phyloP scores from a whole-genome alignment of 2,113 vertebrate genomes.

The Acanthisitta chloris region DNA sequence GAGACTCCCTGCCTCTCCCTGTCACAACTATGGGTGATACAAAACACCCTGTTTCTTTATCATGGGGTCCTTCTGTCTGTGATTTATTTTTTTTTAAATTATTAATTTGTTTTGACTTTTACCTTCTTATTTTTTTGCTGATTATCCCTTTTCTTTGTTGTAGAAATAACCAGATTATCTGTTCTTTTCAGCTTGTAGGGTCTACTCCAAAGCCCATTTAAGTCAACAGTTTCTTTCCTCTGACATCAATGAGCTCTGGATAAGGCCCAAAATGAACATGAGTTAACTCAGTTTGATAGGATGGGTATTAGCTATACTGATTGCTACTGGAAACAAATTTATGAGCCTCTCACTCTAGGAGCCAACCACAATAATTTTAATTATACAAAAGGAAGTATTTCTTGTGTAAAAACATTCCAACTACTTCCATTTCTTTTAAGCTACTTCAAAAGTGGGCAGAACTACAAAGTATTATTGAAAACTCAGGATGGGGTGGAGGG shows the following conservation, averaged over 20 bases:
- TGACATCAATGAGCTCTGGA: slow-evolving; percentile 43
- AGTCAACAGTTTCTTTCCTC: slow-evolving; percentile 39
- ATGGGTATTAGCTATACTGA: slow-evolving; percentile 16
- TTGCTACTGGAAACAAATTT: slow-evolving; percentile 55
- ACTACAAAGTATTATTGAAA: slow-evolving; percentile 60
- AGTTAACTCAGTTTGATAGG: slow-evolving; percentile 14
- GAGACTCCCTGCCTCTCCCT: background rate
- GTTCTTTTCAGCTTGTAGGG: slow-evolving; percentile 21
- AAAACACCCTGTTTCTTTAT: background rate
- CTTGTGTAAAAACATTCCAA: slow-evolving; percentile 60
- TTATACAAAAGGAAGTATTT: slow-evolving; percentile 68
- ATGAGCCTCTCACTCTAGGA: slow-evolving; percentile 21
- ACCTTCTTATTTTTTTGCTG: background rate
- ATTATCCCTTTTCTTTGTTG: background rate
- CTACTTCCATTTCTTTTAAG: slow-evolving; percentile 65
- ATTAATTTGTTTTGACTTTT: background rate
- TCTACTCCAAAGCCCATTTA: slow-evolving; percentile 4
- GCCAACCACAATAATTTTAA: slow-evolving; percentile 66
- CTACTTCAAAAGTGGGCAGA: slow-evolving; percentile 66
- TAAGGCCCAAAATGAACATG: slow-evolving; percentile 14
- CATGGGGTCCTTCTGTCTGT: background rate
- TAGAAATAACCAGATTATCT: slow-evolving; percentile 1
- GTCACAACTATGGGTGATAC: background rate
- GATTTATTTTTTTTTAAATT: too few relatives aligned
- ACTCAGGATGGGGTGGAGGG: slow-evolving; percentile 59